Conservation (phyloP, 2,797 vertebrate species). For the Sternotherus odoratus region DNA sequence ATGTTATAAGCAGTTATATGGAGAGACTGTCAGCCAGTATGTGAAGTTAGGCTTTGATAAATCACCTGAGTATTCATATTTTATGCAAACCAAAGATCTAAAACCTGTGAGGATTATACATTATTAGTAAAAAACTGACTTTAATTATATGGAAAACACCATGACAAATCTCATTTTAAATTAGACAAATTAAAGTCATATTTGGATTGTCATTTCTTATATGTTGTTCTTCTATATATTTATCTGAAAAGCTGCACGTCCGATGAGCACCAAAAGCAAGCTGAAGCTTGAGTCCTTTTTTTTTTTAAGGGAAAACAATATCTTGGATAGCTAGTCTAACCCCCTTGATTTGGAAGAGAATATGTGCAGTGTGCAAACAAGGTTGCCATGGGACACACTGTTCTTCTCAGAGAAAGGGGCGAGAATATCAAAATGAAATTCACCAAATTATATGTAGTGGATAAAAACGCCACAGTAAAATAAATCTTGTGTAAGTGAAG, state of each 20-base stretch:
- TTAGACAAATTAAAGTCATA: background rate
- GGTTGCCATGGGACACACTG: rapidly evolving
- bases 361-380: background rate
- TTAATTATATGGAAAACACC: background rate
- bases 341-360: background rate
- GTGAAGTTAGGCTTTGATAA: background rate
- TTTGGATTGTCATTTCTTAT: background rate
- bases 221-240: background rate
- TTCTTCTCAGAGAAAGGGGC: background rate
- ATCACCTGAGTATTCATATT: rapidly evolving
- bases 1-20: background rate
- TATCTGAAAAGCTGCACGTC: conserved; percentile 19
- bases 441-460: background rate
- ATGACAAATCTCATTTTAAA: background rate
- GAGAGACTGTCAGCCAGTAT: rapidly evolving
- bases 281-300: background rate
- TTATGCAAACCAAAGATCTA: background rate
- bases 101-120: background rate
- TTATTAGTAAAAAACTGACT: rapidly evolving
- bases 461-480: conserved; percentile 16
- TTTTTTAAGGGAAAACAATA: background rate
- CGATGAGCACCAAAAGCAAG: background rate
- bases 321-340: background rate
- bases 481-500: background rate
- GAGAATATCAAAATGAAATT: background rate